phyloP scores from a whole-genome alignment of 2,113 vertebrate genomes.

The Sisor rabdophorus region DNA sequence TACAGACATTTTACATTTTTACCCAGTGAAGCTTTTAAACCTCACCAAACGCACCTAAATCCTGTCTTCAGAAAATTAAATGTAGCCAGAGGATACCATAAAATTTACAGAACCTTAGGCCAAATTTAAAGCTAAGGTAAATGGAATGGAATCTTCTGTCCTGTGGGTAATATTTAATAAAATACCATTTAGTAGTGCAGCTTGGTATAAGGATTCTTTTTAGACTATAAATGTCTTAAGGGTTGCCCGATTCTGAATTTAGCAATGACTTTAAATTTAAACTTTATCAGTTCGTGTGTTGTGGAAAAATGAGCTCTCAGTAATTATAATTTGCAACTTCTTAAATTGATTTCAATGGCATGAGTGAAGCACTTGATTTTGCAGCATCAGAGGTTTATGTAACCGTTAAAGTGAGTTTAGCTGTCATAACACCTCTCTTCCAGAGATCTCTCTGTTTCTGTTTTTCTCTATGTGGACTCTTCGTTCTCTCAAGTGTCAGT shows the following conservation, averaged over 20 bases:
- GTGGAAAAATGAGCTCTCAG: not conserved
- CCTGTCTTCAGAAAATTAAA: not conserved
- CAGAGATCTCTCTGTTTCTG: constrained; percentile 51
- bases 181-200: not conserved
- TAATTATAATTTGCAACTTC: constrained; percentile 18
- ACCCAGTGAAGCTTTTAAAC: not conserved
- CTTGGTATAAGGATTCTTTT: not conserved
- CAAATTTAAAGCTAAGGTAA: not conserved
- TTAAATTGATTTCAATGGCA: constrained; percentile 6
- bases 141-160: not conserved
- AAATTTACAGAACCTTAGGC: not conserved
- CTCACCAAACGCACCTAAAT: too few species aligned
- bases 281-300: not conserved
- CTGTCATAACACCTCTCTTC: constrained; percentile 44
- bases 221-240: too few species aligned
- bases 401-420: constrained; percentile 32
- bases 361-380: constrained; percentile 15
- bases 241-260: not conserved
- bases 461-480: constrained; percentile 1
- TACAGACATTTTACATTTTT: not conserved
- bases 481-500: constrained; percentile 56
- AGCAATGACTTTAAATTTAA: not conserved
- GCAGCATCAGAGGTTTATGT: constrained; percentile 39
- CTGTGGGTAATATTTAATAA: not conserved
- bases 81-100: not conserved